A percentile compares a stretch with the other conserved stretches of the same genome.
Evolutionary conservation across 2,113 vertebrate species (phyloP).

Genomic region (Saccopteryx leptura): DNA sequence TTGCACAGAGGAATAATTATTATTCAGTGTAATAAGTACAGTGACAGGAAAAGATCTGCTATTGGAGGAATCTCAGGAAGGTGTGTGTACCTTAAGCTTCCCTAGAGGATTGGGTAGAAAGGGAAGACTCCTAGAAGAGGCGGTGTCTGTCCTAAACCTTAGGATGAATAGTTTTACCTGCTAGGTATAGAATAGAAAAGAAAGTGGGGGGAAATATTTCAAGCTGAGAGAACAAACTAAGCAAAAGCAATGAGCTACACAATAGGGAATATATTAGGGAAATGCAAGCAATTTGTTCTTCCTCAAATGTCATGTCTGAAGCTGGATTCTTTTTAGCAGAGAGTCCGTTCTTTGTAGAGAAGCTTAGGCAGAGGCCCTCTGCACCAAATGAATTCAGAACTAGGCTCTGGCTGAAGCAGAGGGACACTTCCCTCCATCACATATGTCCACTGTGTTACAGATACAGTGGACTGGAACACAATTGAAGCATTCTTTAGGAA

Average conservation of each 20-base stretch:
- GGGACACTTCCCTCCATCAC: neutral
- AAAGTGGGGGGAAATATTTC: slow-evolving; percentile 2
- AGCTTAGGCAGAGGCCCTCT: neutral
- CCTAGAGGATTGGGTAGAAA: neutral
- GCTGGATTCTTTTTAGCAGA: neutral
- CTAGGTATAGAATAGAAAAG: neutral
- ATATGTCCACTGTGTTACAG: neutral
- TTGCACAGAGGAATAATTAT: slow-evolving; percentile 39
- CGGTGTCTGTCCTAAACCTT: neutral
- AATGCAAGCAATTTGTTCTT: neutral
- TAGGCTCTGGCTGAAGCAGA: neutral
- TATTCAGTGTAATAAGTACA: neutral
- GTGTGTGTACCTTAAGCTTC: neutral
- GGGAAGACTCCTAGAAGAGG: neutral
- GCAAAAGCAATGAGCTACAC: neutral
- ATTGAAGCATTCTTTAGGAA: neutral
- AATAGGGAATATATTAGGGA: neutral
- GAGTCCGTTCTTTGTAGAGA: neutral
- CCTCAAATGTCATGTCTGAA: neutral
- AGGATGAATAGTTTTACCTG: slow-evolving; percentile 14
- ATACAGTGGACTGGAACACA: neutral
- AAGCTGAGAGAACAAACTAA: neutral
- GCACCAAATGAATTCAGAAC: neutral
- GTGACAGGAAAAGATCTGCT: slow-evolving; percentile 16
- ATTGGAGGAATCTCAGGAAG: neutral